These are phyloP conservation scores for Sarcophaga bullata DNA, from an alignment of 1,140 invertebrate species.

Conservation along the genomic window DNA sequence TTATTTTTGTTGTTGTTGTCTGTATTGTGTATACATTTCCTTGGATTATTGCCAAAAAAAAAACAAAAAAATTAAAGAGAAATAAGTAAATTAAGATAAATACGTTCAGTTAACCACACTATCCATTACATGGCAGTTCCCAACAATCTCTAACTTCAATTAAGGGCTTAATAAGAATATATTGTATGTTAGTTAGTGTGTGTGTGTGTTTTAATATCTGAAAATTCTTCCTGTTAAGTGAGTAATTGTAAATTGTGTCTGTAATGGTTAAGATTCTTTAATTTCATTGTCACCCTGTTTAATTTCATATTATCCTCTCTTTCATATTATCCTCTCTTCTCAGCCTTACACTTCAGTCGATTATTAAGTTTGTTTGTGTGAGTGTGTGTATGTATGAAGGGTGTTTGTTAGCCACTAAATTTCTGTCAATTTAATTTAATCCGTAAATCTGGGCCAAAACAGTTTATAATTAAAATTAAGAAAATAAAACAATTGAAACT, in stretches of 20 bases:
- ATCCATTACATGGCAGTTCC: background rate
- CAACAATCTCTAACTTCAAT: too few relatives aligned
- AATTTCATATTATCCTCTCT: background rate
- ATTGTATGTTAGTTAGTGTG: too few relatives aligned
- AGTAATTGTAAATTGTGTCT: too few relatives aligned
- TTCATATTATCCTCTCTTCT: background rate
- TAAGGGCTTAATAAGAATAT: too few relatives aligned
- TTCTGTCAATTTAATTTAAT: background rate
- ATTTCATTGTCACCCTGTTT: background rate
- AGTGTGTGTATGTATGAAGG: too few relatives aligned
- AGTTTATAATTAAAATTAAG: constrained; percentile 3
- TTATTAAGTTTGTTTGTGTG: too few relatives aligned
- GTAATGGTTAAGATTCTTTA: background rate
- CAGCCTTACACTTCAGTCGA: background rate
- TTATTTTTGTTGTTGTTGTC: background rate
- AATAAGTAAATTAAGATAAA: constrained; percentile 13
- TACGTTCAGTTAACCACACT: constrained; percentile 24
- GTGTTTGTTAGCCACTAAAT: background rate
- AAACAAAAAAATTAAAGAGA: too few relatives aligned
- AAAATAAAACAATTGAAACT: background rate
- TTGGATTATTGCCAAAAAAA: background rate
- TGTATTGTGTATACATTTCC: background rate
- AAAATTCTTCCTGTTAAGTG: too few relatives aligned
- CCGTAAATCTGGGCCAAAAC: background rate
- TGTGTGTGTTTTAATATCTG: too few relatives aligned